Percentiles rank a stretch among this genome's conserved stretches.
Evolutionary conservation across 2,888 invertebrate species (phyloP).

Genomic region (Caenorhabditis sp.): DNA sequence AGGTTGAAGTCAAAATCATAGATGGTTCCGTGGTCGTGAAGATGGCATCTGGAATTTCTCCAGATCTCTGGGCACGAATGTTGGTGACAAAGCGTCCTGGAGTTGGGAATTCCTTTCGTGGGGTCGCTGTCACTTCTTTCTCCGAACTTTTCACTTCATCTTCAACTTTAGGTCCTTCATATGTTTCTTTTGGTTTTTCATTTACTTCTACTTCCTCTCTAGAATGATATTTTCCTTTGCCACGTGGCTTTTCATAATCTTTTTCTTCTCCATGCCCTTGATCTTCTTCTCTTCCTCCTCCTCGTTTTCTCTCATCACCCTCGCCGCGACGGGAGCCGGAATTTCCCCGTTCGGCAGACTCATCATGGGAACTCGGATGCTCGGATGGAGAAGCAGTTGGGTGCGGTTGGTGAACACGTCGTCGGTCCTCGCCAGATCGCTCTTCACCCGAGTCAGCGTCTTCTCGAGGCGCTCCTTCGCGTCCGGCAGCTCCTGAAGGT

Average conservation of each 20-base stretch:
- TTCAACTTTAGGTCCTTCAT: not conserved
- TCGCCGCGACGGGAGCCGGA: conserved; percentile 39
- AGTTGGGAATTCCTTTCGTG: conserved; percentile 49
- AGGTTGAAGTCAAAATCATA: conserved; percentile 6
- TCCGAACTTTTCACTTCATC: not conserved
- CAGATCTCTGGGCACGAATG: conserved; percentile 57
- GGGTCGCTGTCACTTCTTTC: too few relatives aligned
- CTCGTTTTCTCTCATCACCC: conserved; percentile 44
- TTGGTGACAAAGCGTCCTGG: conserved; percentile 53
- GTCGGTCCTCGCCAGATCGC: conserved; percentile 50
- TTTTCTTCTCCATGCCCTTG: conserved; percentile 24
- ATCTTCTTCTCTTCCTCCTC: conserved; percentile 17
- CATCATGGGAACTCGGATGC: conserved; percentile 54
- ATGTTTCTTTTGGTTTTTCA: too few relatives aligned
- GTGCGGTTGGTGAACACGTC: conserved; percentile 48
- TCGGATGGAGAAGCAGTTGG: conserved; percentile 51
- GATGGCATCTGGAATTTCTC: conserved; percentile 30
- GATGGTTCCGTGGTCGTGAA: conserved; percentile 28
- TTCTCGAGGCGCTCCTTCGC: conserved; percentile 39
- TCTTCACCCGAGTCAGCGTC: conserved; percentile 43
- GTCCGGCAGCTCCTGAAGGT: conserved; percentile 57
- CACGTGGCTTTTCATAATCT: too few relatives aligned
- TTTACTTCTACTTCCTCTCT: too few relatives aligned
- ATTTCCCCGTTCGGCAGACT: conserved; percentile 53
- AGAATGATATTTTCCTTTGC: too few relatives aligned